phyloP scores from a whole-genome alignment of 92 coral and sea anemone species.

The Palythoa grandiflora region DNA sequence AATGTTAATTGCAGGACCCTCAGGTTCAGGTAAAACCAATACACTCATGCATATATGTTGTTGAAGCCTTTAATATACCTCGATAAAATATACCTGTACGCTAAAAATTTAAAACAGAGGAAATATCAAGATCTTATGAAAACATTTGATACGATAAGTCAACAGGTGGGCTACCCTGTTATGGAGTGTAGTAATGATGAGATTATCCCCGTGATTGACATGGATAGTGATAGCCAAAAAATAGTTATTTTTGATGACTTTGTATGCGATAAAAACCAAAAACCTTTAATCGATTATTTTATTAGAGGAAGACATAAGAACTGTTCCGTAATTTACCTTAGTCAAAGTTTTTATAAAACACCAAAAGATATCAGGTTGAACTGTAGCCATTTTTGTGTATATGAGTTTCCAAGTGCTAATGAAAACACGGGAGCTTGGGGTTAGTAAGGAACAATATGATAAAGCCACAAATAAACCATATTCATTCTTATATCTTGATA shows the following conservation, averaged over 20 bases:
- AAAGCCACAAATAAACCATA: background rate
- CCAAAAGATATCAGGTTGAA: too few relatives aligned
- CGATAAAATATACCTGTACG: background rate
- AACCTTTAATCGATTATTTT: too few relatives aligned
- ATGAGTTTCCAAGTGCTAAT: background rate
- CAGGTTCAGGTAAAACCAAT: background rate
- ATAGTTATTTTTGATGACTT: too few relatives aligned
- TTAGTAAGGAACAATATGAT: background rate
- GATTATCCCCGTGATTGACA: too few relatives aligned
- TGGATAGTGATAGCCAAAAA: too few relatives aligned
- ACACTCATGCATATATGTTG: background rate
- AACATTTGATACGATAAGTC: background rate
- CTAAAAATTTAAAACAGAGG: background rate
- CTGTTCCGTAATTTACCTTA: background rate
- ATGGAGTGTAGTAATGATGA: too few relatives aligned
- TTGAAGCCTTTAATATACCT: background rate
- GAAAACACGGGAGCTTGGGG: too few relatives aligned
- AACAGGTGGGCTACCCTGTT: background rate
- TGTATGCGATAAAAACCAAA: too few relatives aligned
- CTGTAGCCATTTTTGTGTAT: background rate
- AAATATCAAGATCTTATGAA: background rate
- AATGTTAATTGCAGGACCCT: background rate
- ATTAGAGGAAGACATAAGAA: background rate
- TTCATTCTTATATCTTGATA: background rate
- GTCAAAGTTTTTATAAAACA: background rate